Base-by-base conservation (phyloP, 2,888 invertebrate genomes). In the Drosophila subquinaria region DNA sequence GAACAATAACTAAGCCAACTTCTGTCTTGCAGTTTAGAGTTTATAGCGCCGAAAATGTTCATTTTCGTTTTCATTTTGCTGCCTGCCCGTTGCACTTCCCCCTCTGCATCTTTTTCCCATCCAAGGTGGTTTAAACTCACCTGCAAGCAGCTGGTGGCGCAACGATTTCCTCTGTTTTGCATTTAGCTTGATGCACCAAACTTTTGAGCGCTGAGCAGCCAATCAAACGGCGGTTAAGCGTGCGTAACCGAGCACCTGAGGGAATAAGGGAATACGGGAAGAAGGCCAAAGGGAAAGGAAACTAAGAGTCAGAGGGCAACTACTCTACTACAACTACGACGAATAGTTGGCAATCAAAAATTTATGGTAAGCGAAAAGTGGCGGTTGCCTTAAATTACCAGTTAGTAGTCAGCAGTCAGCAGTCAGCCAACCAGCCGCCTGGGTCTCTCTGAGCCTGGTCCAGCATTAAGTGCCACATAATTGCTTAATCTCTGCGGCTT, bases 401-500 rank as follows among this genome's bases (percentile, higher is more conserved):
- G 33, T 33, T 13, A 13, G 43, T 43, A 62, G 56, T 10, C 43
- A 27, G 36, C 17, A 62, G 56, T 10, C 43, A 27, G 36, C 17
- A 27, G 27, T 27, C 17, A 23, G 48, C 15, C 45, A 20, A 40
- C 15, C 38, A 30, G 33, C 35, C 45, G 45, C 42, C n/a, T 52
- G 50, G 45, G 57, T 52, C 30, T 30, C 8, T 30, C 51, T 65
- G 76, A 55, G 64, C 48, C 66, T 56, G 72, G 81, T 67, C 67
- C 86, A 89, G 75, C 80, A 90, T 90, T 90, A 87, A 87, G 90
- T 87, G 90, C 82, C 90, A 84, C 88, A 87, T 90, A 87, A 87
- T 87, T 90, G 86, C 86, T 89, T 90, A 87, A 87, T 90, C 90
- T 87, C 90, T 87, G 90, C 82, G 86, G 86, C 89, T 87, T 90